Base-by-base conservation (phyloP, 2,113 vertebrate species). In the Miniopterus natalensis region DNA sequence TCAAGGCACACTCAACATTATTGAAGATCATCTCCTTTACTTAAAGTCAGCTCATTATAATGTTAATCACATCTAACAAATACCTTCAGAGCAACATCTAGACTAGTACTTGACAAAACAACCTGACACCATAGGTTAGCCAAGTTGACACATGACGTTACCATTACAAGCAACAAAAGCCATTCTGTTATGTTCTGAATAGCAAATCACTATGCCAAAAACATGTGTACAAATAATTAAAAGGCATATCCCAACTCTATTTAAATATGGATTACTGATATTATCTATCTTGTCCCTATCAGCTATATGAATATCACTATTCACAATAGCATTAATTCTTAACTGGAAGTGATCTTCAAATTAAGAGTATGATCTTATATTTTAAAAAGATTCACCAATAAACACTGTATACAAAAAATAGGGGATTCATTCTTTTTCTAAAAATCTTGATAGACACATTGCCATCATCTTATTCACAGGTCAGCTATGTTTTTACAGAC, bases 271-370 rank as follows among this genome's bases (percentile, higher is more conserved):
- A 70, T 51, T 68, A 36, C 17, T 73, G 20, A 27, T 0, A 61
- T 0, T 51, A 3, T 81, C 2, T 71, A 53, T 1, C 9, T 53
- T 81, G 4, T 18, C 29, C 13, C 14, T 66, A 79, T 42, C 25
- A 86, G 55, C 23, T 17, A 66, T 65, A 65, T 66, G 31, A 66
- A 88, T 79, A 47, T 5, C 13, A 53, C 5, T 79, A 20, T 71
- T 83, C 31, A 40, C 47, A 23, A 63, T 36, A 88, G 55, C 25
- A 40, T 36, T 95, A 51, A 78, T 92, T 70, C 49, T 11, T 88
- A 74, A 78, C 13, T 68, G 18, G 73, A 96, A 93, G 61, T 21
- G 3, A 78, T 53, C 31, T 74, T 84, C 6, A 23, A 96, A 79
- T 77, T 83, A 8, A 84, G 25, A 78, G 6, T 90, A 59, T 81